Percentiles rank a stretch among this genome's conserved stretches.
These are phyloP conservation scores for Oxystoma pomonae DNA, from an alignment of 2,888 invertebrate genomes.

Conservation along the genomic window DNA sequence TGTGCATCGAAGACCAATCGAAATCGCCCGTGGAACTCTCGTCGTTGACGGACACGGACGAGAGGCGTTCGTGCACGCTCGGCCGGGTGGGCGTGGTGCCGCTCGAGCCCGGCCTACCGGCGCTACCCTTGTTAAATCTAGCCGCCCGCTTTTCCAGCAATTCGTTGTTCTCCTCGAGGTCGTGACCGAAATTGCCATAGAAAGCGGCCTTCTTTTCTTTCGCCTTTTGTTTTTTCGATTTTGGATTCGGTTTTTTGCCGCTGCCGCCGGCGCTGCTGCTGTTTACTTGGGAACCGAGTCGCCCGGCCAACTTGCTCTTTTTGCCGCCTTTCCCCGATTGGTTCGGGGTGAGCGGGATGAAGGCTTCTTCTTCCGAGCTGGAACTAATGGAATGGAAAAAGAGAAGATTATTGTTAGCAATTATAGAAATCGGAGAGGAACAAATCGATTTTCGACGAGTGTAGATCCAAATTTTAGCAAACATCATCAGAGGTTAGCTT, in stretches of 20 bases:
- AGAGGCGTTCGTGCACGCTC: neutral
- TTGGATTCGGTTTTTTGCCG: constrained; percentile 42
- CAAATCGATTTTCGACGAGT: too few relatives aligned
- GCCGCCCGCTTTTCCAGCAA: constrained; percentile 85
- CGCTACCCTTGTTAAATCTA: constrained; percentile 62
- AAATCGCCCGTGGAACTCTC: constrained; percentile 54
- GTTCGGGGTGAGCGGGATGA: constrained; percentile 32
- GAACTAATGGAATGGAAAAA: too few relatives aligned
- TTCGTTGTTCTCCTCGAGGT: constrained; percentile 69
- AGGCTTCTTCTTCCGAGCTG: constrained; percentile 47
- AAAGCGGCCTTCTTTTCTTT: constrained; percentile 59
- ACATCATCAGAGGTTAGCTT: too few relatives aligned
- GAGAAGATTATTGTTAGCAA: too few relatives aligned
- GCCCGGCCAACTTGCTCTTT: constrained; percentile 51
- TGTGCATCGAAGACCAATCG: constrained; percentile 82
- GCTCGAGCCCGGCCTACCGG: neutral
- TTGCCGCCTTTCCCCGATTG: constrained; percentile 20
- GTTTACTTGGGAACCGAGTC: constrained; percentile 53
- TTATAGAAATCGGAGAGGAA: too few relatives aligned
- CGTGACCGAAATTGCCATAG: constrained; percentile 61
- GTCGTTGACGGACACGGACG: neutral
- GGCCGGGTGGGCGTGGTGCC: neutral
- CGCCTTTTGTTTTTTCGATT: constrained; percentile 52
- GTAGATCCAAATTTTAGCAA: too few relatives aligned
- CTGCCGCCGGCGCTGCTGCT: constrained; percentile 8